phyloP scores from a whole-genome alignment of 2,797 vertebrate genomes.

The Gallirallus australis region DNA sequence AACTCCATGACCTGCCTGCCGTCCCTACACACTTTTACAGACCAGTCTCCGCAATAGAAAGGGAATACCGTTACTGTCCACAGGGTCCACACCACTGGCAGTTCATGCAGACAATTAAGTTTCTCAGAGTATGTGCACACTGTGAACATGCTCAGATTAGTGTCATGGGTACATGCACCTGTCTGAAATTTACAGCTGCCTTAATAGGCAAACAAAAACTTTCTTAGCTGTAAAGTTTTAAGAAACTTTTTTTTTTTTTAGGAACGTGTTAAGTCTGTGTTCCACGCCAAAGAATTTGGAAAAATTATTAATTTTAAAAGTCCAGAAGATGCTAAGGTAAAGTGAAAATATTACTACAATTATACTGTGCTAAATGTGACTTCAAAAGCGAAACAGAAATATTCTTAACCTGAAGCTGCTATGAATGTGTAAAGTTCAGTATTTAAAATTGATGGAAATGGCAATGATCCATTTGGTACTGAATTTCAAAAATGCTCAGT shows the following conservation, averaged over 20 bases:
- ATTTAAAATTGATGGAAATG: neutral
- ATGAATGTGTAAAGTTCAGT: neutral
- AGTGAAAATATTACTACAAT: constrained; percentile 6
- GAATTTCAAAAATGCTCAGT: neutral
- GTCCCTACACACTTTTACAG: neutral
- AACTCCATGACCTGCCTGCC: constrained; percentile 1
- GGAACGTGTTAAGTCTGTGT: constrained; percentile 97
- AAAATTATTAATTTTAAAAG: constrained; percentile 98
- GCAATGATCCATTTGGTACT: neutral
- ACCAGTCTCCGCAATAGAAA: neutral
- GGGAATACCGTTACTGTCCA: neutral
- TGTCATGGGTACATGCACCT: neutral
- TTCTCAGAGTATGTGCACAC: neutral
- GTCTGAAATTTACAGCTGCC: neutral
- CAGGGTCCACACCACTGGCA: neutral
- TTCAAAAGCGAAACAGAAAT: neutral
- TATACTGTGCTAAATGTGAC: neutral
- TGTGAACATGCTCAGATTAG: neutral
- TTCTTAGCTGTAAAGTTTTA: neutral
- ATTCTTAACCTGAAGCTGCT: neutral
- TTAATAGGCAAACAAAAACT: neutral
- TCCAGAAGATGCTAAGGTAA: constrained; percentile 92
- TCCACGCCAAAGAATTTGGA: constrained; percentile 97
- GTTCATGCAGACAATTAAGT: neutral
- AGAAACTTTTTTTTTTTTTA: constrained; percentile 64